Conservation (phyloP, 2,113 vertebrate genomes). For the Scolopax mira region DNA sequence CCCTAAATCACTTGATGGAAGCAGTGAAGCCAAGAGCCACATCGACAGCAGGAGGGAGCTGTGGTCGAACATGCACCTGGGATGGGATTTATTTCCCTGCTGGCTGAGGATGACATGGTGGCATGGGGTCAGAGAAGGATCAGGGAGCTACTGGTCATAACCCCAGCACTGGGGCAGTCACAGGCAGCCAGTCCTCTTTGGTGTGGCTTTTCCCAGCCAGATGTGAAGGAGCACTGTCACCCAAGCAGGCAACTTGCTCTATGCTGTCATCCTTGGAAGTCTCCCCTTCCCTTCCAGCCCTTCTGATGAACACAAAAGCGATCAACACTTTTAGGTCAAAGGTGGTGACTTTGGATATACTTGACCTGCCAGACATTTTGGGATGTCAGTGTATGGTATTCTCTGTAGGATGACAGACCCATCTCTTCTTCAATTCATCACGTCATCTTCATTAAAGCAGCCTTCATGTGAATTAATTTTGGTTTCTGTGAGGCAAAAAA, state of each 20-base stretch:
- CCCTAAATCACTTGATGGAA: not conserved
- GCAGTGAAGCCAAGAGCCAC: not conserved
- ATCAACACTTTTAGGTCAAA: not conserved
- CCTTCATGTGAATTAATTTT: not conserved
- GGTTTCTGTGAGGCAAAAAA: not conserved
- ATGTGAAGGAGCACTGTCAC: not conserved
- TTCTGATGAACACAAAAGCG: not conserved
- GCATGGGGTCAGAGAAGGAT: not conserved
- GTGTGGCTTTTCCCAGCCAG: not conserved
- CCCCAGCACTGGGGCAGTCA: not conserved
- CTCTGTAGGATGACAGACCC: not conserved
- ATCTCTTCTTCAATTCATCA: not conserved
- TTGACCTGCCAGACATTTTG: not conserved
- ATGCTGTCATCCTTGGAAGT: not conserved
- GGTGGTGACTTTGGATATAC: not conserved
- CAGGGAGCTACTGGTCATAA: not conserved
- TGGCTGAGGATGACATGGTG: not conserved
- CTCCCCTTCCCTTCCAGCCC: not conserved
- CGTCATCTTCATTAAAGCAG: not conserved
- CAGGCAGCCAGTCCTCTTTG: not conserved
- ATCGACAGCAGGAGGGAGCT: not conserved
- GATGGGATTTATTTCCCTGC: not conserved
- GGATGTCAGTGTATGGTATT: fast-evolving
- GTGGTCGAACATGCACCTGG: not conserved
- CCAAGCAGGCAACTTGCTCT: not conserved